A percentile compares a stretch with the other conserved stretches of the same genome.
Evolutionary conservation across 1,140 invertebrate genomes (phyloP).

Genomic region (Halesus radiatus): DNA sequence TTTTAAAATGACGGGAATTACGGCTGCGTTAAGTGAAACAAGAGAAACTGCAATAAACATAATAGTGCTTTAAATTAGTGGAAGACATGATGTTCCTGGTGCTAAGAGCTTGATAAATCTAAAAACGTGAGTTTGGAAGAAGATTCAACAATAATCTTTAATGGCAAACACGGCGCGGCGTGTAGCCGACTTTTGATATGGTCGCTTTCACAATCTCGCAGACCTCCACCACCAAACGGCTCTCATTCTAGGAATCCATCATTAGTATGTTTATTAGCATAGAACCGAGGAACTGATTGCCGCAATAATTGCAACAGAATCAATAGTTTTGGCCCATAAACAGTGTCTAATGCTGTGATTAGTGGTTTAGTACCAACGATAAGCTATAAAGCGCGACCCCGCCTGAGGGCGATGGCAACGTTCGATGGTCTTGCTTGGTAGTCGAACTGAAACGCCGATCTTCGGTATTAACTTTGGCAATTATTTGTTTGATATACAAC

Average conservation of each 20-base stretch:
- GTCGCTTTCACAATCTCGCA: too few species aligned
- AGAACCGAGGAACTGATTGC: neutral
- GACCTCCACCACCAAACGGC: too few species aligned
- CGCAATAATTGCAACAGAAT: neutral
- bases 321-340: neutral
- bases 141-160: neutral
- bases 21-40: neutral
- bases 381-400: slow-evolving; percentile 14
- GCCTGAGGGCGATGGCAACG: slow-evolving; percentile 9
- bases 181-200: neutral
- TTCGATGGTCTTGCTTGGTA: neutral
- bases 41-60: neutral
- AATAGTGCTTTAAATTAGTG: neutral
- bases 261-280: neutral
- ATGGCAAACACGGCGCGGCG: neutral
- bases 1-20: too few species aligned
- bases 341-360: slow-evolving; percentile 3
- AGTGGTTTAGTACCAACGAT: neutral
- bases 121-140: neutral
- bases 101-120: slow-evolving; percentile 2
- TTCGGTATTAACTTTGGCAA: slow-evolving; percentile 19
- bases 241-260: too few species aligned
- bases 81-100: neutral
- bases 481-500: slow-evolving; percentile 42
- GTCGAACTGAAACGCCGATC: slow-evolving; percentile 8